A percentile compares a stretch with the other conserved stretches of the same genome.
These are phyloP conservation scores for Scrobipalpa atriplicella DNA, from an alignment of 2,888 invertebrate species.

Conservation along the genomic window DNA sequence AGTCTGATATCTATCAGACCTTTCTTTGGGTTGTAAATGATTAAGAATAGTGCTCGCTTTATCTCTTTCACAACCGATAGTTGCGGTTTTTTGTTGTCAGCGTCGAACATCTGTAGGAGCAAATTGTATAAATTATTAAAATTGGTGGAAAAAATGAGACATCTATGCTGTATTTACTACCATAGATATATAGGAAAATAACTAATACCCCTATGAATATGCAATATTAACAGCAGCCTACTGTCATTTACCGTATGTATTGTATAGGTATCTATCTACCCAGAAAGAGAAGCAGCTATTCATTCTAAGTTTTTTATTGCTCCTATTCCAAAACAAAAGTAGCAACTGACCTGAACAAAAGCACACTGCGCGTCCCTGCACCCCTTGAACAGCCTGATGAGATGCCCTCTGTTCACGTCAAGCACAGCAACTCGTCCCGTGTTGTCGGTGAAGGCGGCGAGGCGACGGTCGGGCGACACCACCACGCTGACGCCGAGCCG, in stretches of 20 bases:
- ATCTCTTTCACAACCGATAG: slow-evolving; percentile 72
- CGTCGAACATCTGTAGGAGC: slow-evolving; percentile 71
- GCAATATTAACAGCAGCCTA: no score
- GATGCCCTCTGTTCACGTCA: slow-evolving; percentile 90
- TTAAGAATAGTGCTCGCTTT: slow-evolving; percentile 90
- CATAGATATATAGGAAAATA: no score
- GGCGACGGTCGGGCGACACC: slow-evolving; percentile 89
- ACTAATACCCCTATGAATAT: no score
- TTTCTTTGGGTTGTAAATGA: slow-evolving; percentile 96
- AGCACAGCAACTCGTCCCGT: slow-evolving; percentile 94
- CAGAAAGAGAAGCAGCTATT: neutral
- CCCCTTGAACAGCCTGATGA: slow-evolving; percentile 96
- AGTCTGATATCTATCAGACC: slow-evolving; percentile 97
- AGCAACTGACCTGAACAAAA: slow-evolving; percentile 88
- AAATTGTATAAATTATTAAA: neutral
- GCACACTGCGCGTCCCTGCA: slow-evolving; percentile 98
- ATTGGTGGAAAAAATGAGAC: no score
- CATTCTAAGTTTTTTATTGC: neutral
- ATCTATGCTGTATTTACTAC: no score
- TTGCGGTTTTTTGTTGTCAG: slow-evolving; percentile 69
- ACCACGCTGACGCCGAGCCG: slow-evolving; percentile 88
- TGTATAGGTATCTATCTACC: no score
- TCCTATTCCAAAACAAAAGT: neutral
- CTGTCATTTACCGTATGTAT: no score
- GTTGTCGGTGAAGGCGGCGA: slow-evolving; percentile 92